Evolutionary conservation across 2,888 invertebrate genomes (phyloP).

Genomic region (Sinotaia quadrata): DNA sequence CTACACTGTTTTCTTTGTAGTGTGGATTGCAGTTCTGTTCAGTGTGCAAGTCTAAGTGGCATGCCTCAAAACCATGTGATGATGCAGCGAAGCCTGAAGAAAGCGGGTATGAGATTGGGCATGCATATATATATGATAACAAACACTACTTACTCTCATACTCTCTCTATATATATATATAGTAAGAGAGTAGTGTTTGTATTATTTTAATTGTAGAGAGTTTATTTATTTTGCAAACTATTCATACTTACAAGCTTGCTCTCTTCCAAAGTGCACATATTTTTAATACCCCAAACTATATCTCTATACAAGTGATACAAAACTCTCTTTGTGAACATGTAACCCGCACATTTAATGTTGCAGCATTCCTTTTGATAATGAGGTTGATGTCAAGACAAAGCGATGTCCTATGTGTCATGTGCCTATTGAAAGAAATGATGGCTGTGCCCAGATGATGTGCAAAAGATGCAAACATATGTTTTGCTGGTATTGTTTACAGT

Average conservation of each 20-base stretch:
- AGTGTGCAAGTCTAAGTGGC: constrained; percentile 70
- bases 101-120: constrained; percentile 54
- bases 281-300: too few relatives aligned
- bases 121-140: too few relatives aligned
- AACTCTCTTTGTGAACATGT: too few relatives aligned
- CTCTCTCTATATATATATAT: too few relatives aligned
- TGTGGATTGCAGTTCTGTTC: constrained; percentile 71
- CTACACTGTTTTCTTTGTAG: constrained; percentile 46
- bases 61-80: constrained; percentile 67
- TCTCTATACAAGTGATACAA: too few relatives aligned
- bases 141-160: too few relatives aligned
- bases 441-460: constrained; percentile 99
- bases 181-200: too few relatives aligned
- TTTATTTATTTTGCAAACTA: too few relatives aligned
- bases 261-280: too few relatives aligned
- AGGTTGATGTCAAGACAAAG: constrained; percentile 85
- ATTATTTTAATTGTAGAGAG: too few relatives aligned
- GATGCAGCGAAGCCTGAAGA: constrained; percentile 62
- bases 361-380: constrained; percentile 79
- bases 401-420: constrained; percentile 97
- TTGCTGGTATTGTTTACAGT: constrained; percentile 98
- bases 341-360: too few relatives aligned
- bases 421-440: constrained; percentile 97
- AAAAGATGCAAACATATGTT: constrained; percentile 98
- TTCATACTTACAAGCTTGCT: too few relatives aligned